These are phyloP conservation scores for Drosophila saltans DNA, from an alignment of 1,140 invertebrate species.

Conservation along the genomic window DNA sequence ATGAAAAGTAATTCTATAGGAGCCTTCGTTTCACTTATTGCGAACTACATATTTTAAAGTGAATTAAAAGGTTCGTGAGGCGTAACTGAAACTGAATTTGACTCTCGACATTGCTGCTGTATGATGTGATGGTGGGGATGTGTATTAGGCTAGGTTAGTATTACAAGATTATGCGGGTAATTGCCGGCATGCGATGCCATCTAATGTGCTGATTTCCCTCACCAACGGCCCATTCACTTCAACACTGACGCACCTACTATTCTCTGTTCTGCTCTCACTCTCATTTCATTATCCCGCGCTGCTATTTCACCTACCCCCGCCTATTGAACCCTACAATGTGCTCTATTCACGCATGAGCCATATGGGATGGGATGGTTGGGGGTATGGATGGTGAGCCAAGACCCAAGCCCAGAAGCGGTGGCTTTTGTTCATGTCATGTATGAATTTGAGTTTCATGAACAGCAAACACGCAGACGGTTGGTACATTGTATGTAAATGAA, in stretches of 20 bases:
- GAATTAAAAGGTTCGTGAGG: conserved; percentile 62
- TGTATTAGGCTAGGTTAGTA: conserved; percentile 62
- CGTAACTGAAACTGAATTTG: conserved; percentile 59
- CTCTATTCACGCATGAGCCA: conserved; percentile 18
- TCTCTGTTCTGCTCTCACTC: background rate
- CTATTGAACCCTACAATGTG: no score
- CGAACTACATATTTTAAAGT: conserved; percentile 52
- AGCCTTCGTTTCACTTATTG: background rate
- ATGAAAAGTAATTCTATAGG: background rate
- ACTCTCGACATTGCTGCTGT: conserved; percentile 34
- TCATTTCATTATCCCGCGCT: no score
- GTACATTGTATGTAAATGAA: conserved; percentile 22
- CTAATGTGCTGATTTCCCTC: conserved; percentile 46
- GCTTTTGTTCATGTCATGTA: conserved; percentile 52
- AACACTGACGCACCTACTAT: conserved; percentile 2
- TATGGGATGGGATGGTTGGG: background rate
- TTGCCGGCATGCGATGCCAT: conserved; percentile 77
- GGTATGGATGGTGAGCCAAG: background rate
- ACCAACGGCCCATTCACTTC: background rate
- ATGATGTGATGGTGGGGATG: conserved; percentile 6
- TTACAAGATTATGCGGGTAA: conserved; percentile 81
- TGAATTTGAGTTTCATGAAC: conserved; percentile 63
- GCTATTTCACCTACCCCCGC: no score
- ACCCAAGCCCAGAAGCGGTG: conserved; percentile 18
- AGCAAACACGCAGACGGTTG: conserved; percentile 56